Evolutionary conservation across 2,797 vertebrate genomes (phyloP), one percentile per base, ranked within the genome.

Genomic region (Esox lucius): DNA sequence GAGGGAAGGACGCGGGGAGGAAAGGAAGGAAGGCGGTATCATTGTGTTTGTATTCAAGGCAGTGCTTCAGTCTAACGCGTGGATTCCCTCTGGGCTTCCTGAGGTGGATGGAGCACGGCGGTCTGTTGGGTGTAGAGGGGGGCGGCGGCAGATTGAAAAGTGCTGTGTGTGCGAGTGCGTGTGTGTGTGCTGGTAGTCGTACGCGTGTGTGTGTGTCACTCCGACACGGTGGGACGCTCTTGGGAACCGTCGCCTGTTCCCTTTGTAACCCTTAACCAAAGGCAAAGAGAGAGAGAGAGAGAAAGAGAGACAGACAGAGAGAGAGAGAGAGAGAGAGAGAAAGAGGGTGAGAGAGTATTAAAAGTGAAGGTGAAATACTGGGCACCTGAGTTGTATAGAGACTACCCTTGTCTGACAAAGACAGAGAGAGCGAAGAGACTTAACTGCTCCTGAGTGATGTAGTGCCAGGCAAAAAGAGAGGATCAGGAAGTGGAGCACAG

Each of bases 81-180:
- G 42, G 9, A 9, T 24, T 9, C n/a, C 0, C n/a, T 22, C n/a
- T 6, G 53, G 11, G 56, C 9, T 9, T 12, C 9, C 56, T 22
- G 22, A 3, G 56, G n/a, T 59, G 56, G n/a, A 59, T 22, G 42
- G 12, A 46, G 42, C 6, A 4, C 8, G 6, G 2, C n/a, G 22
- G 56, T 59, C n/a, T 59, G 56, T 9, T 22, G 56, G n/a, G n/a
- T 59, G 9, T 11, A 11, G 56, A 59, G 22, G n/a, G n/a, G 56
- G 59, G n/a, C 8, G 9, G 56, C 12, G 56, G 15, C 71, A 48
- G 75, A 68, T 66, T 49, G 26, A 31, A 53, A 13, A 6, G 19
- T 73, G 46, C 0, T 61, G 28, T 71, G 39, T 75, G 65, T n/a
- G 31, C 65, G 75, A 74, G 11, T 48, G 69, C 70, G 74, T 76